Conservation (phyloP, 1,140 invertebrate species). For the Agraylea sexmaculata region DNA sequence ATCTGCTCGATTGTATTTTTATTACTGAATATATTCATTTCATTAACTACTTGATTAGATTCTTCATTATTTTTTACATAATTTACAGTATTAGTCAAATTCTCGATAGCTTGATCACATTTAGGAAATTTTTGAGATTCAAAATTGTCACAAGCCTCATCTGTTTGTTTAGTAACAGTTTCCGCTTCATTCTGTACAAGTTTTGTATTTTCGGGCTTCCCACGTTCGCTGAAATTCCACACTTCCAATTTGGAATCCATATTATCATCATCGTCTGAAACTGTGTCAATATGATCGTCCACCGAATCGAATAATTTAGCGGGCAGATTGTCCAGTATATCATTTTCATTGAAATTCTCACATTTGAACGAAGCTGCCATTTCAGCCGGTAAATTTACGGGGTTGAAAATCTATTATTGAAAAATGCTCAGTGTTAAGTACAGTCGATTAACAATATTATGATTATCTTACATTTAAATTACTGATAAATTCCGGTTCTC, state of each 20-base stretch:
- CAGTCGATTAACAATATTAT: conserved; percentile 2
- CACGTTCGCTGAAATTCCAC: no score
- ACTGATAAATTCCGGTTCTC: conserved; percentile 15
- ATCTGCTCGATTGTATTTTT: no score
- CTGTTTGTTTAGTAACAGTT: no score
- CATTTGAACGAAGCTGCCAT: conserved; percentile 20
- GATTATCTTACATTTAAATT: conserved; percentile 13
- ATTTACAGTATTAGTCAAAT: no score
- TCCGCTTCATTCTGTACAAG: no score
- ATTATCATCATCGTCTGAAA: conserved; percentile 9
- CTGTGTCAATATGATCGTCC: conserved; percentile 12
- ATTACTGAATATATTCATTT: no score
- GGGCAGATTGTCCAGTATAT: conserved; percentile 17
- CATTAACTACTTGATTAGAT: no score
- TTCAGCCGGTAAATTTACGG: conserved; percentile 12
- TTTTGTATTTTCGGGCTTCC: no score
- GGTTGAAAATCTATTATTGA: conserved; percentile 15
- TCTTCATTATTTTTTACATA: no score
- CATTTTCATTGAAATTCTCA: conserved; percentile 19
- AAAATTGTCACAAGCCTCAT: no score
- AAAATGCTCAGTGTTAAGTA: conserved; percentile 4
- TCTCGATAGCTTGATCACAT: no score
- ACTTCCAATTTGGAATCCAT: conserved; percentile 13
- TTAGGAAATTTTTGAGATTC: no score
- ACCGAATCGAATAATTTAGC: conserved; percentile 20